Base-by-base conservation (phyloP, 2,888 invertebrate genomes). In the Sturmia bella region DNA sequence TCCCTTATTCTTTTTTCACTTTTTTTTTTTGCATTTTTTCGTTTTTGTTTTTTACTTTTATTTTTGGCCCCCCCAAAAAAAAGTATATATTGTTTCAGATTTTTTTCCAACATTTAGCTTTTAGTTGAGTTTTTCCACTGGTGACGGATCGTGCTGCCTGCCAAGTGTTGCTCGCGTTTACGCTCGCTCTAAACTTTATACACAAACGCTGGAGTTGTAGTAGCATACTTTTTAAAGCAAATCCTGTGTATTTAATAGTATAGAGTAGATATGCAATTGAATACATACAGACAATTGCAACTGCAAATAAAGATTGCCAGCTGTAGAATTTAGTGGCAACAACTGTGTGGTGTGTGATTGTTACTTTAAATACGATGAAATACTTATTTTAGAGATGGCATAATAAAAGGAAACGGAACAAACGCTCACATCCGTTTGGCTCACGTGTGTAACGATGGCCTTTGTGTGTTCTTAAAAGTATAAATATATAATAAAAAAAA, bases 81-180 rank as follows among this genome's bases (percentile, higher is more conserved):
- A 91, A 66, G 56, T 70, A 52, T 90, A 91, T 91, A 91, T 91
- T 91, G 91, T 91, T 91, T 91, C 91, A 91, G 90, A 89, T 91
- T 91, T 91, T 91, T 91, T 91, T 82, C 82, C 90, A 89, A 88
- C 89, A 89, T 87, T 90, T 90, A 78, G 74, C 82, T 90, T 91
- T 91, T 90, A 91, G 91, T 91, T 90, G 90, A 90, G 91, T 91
- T 90, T 91, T 91, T 90, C 91, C 91, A 90, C 90, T 89, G 91
- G 90, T 90, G 91, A 91, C 90, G 91, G 90, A 90, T 90, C 91
- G 90, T 90, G 89, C 89, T 88, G 87, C 83, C 80, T 73, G 83
- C 84, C 79, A 78, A 82, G 79, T 72, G 80, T 84, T 76, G 79
- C 83, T 78, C 78, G 84, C 78, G 77, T 77, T 72, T 66, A 80